These are phyloP conservation scores for Chymomyza costata DNA, from an alignment of 1,140 invertebrate genomes.

Conservation along the genomic window DNA sequence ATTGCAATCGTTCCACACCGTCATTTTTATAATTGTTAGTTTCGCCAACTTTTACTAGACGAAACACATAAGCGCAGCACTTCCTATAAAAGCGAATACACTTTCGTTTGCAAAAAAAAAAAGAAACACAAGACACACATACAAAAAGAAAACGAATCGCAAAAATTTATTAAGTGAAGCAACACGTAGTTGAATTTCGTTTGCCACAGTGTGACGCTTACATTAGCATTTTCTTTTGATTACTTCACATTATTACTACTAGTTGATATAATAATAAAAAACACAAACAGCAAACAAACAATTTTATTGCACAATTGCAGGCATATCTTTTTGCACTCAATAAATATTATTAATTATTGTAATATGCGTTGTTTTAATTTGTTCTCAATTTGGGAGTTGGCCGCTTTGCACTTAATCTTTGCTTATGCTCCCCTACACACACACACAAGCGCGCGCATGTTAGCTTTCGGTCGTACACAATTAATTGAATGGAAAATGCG, in stretches of 20 bases:
- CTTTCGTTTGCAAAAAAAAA: constrained; percentile 59
- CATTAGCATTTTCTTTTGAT: constrained; percentile 29
- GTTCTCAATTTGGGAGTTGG: constrained; percentile 67
- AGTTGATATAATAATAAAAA: background rate
- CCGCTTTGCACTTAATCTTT: constrained; percentile 36
- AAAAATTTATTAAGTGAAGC: constrained; percentile 25
- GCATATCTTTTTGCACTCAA: constrained; percentile 18
- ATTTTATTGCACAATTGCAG: constrained; percentile 27
- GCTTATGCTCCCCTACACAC: constrained; percentile 38
- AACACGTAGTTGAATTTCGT: constrained; percentile 53
- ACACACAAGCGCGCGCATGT: constrained; percentile 28
- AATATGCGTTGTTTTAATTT: constrained; percentile 33
- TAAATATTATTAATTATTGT: constrained; percentile 24
- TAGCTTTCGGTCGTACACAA: constrained; percentile 38
- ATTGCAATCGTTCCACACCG: constrained; percentile 68
- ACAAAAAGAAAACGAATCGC: constrained; percentile 22
- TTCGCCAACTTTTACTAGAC: constrained; percentile 57
- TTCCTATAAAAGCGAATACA: constrained; percentile 17
- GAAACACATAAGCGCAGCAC: constrained; percentile 35
- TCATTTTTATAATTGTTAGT: constrained; percentile 39
- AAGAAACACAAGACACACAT: constrained; percentile 38
- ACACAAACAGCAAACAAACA: background rate
- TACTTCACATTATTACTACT: constrained; percentile 9
- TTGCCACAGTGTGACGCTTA: constrained; percentile 29
- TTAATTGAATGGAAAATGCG: constrained; percentile 37